These are phyloP conservation scores for Zaprionus capensis DNA, from an alignment of 1,140 invertebrate genomes.

Conservation along the genomic window DNA sequence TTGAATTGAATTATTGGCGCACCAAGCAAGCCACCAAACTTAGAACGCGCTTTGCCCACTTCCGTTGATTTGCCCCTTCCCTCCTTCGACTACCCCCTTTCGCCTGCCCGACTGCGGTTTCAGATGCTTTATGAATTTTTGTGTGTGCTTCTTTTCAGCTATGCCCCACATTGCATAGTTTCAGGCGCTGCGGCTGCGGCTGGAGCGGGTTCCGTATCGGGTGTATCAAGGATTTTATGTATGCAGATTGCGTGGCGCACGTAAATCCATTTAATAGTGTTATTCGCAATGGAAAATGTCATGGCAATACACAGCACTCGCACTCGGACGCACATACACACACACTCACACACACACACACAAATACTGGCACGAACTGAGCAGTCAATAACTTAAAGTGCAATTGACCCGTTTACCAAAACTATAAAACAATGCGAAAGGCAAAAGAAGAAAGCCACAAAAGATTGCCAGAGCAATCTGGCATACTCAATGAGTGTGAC, in stretches of 20 bases:
- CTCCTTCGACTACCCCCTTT: neutral
- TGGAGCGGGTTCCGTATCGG: neutral
- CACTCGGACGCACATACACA: neutral
- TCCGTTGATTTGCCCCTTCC: slow-evolving; percentile 54
- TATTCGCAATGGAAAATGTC: slow-evolving; percentile 50
- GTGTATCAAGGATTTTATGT: slow-evolving; percentile 55
- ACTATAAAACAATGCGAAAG: slow-evolving; percentile 25
- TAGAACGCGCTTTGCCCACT: slow-evolving; percentile 2
- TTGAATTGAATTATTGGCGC: slow-evolving; percentile 64
- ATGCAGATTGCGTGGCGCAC: slow-evolving; percentile 79
- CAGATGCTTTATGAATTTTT: slow-evolving; percentile 50
- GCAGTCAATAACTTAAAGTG: slow-evolving; percentile 39
- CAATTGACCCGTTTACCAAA: slow-evolving; percentile 45
- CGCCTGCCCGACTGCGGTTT: slow-evolving; percentile 11
- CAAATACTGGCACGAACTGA: slow-evolving; percentile 24
- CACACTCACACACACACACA: neutral
- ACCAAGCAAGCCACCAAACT: neutral
- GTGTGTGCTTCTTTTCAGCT: slow-evolving; percentile 30
- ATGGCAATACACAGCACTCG: slow-evolving; percentile 15
- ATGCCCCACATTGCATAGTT: slow-evolving; percentile 52
- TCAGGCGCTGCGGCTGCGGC: slow-evolving; percentile 40
- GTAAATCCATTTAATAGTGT: slow-evolving; percentile 76
- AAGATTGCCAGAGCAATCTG: neutral
- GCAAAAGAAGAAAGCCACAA: neutral
- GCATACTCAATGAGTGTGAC: neutral